Evolutionary conservation across 2,888 invertebrate species (phyloP).

Genomic region (Schrankia costaestrigalis): DNA sequence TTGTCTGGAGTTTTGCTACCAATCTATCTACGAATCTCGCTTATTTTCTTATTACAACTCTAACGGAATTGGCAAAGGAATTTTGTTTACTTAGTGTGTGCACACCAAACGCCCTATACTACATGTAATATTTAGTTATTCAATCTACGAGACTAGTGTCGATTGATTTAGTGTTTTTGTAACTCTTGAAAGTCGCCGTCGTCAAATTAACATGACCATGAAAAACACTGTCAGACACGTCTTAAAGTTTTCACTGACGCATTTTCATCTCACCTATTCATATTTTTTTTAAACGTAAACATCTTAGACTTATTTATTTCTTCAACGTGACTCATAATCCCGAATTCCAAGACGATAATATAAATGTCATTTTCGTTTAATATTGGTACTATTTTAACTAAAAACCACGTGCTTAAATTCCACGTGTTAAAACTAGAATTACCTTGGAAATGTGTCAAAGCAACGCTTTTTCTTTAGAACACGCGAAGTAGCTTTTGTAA

Average conservation of each 20-base stretch:
- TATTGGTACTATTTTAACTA: constrained; percentile 6
- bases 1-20: too few species aligned
- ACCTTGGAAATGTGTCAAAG: constrained; percentile 34
- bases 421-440: constrained; percentile 26
- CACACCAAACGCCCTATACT: too few species aligned
- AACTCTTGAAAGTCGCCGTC: too few species aligned
- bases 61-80: too few species aligned
- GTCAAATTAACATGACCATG: too few species aligned
- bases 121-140: too few species aligned
- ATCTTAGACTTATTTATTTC: constrained; percentile 18
- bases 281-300: constrained; percentile 10
- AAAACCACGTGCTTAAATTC: constrained; percentile 18
- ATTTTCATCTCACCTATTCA: constrained; percentile 10
- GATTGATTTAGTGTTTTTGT: too few species aligned
- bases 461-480: constrained; percentile 15
- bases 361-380: constrained; percentile 1
- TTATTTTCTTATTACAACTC: too few species aligned
- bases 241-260: constrained; percentile 1
- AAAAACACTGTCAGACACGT: too few species aligned
- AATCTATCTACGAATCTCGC: too few species aligned
- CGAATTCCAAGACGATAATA: constrained; percentile 16
- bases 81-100: too few species aligned
- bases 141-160: too few species aligned
- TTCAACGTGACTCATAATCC: constrained; percentile 20
- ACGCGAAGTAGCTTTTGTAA: constrained; percentile 21